Evolutionary conservation across 2,888 invertebrate genomes (phyloP).

Genomic region (Alcis repandata): DNA sequence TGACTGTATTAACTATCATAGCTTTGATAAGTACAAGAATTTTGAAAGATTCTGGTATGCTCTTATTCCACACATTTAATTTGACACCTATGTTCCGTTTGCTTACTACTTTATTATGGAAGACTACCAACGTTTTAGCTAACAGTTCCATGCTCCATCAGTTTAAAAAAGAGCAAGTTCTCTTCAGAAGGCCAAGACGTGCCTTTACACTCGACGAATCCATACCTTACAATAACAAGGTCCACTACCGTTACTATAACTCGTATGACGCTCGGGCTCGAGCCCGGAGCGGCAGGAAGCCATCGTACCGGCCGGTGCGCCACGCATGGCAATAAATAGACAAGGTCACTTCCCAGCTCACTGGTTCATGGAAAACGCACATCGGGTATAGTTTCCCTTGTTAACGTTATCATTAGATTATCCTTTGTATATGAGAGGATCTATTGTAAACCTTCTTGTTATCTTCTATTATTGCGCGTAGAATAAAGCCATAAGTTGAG

Average conservation of each 20-base stretch:
- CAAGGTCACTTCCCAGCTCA: conserved; percentile 59
- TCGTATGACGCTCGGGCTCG: not conserved
- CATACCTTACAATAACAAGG: not conserved
- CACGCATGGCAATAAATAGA: conserved; percentile 59
- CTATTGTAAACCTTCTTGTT: too few species aligned
- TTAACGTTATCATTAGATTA: not conserved
- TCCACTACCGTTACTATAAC: conserved; percentile 4
- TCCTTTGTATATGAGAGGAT: not conserved
- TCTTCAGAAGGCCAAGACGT: not conserved
- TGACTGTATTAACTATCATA: too few species aligned
- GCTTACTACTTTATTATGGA: too few species aligned
- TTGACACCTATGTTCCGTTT: too few species aligned
- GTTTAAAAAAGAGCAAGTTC: not conserved
- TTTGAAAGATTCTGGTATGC: too few species aligned
- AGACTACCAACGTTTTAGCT: too few species aligned
- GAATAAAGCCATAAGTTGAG: too few species aligned
- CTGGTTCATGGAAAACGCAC: conserved; percentile 50
- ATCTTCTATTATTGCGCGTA: too few species aligned
- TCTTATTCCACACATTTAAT: too few species aligned
- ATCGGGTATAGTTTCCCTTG: conserved; percentile 14
- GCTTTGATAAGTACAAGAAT: too few species aligned
- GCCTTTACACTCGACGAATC: not conserved
- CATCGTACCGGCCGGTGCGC: conserved; percentile 63
- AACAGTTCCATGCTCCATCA: not conserved
- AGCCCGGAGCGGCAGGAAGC: conserved; percentile 57